Evolutionary conservation across 2,113 vertebrate species (phyloP), one percentile per base, ranked within the genome.

Genomic region (Thalassarche chlororhynchos): DNA sequence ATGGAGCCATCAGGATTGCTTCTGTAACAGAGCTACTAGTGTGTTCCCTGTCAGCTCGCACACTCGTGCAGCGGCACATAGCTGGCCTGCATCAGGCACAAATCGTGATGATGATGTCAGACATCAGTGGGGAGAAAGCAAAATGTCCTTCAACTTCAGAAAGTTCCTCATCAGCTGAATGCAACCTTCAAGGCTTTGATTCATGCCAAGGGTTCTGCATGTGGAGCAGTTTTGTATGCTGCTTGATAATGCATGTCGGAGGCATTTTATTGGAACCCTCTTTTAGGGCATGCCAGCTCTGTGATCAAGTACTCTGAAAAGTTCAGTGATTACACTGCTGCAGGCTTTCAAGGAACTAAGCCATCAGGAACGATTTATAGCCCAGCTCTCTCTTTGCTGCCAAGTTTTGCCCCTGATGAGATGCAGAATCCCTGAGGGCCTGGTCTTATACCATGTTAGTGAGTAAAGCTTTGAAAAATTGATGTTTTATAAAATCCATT

Each of bases 401-500:
- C 44, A 75, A 54, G 64, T 72, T 61, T 94, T 96, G 68, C 52
- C 70, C 55, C 31, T 85, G 55, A 90, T 94, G 68, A 92, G 66
- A 82, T 82, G 65, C 76, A 91, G 58, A 71, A 77, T 71, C 80
- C 71, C 62, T 52, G 34, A 57, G 69, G 86, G 23, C 46, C 36
- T 75, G 46, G 47, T 87, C 40, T 95, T 94, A 85, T 40, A 80
- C 66, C 8, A 8, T 65, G 42, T 84, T 88, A 87, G 80, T 42
- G 71, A 80, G 52, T 75, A 76, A 88, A 97, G 64, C 91, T 90
- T 96, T 92, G 57, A 91, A 88, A 95, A 84, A 66, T 26, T 23
- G 18, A n/a, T 89, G 69, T 79, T 90, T 93, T 96, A 68, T 74
- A 55, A 91, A 96, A 96, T 85, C 49, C 15, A 38, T 95, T 93